phyloP scores from a whole-genome alignment of 2,888 invertebrate species.

The Diarsia dahlii region DNA sequence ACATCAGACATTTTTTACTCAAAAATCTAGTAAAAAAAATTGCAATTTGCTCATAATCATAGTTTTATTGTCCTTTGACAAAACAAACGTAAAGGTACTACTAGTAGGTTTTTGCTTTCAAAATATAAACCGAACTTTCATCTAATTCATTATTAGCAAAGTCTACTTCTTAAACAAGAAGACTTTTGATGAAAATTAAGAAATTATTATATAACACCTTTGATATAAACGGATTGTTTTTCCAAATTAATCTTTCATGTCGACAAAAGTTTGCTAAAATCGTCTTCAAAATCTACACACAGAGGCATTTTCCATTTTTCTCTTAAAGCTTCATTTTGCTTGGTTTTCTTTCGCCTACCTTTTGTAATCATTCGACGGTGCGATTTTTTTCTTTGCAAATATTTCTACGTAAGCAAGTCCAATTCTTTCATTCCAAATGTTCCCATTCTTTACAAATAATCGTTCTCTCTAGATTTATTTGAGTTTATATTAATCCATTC shows the following conservation, averaged over 20 bases:
- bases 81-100: neutral
- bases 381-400: conserved; percentile 26
- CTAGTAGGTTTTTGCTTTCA: neutral
- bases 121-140: neutral
- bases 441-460: conserved; percentile 44
- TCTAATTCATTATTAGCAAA: conserved; percentile 3
- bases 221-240: conserved; percentile 32
- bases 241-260: conserved; percentile 29
- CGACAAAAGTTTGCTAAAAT: conserved; percentile 36
- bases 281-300: conserved; percentile 27
- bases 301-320: conserved; percentile 26
- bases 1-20: no score
- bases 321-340: conserved; percentile 2
- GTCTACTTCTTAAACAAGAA: conserved; percentile 1
- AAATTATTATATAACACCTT: conserved; percentile 15
- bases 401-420: conserved; percentile 33
- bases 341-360: conserved; percentile 13
- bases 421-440: conserved; percentile 21
- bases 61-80: no score
- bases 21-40: no score
- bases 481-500: conserved; percentile 53
- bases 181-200: neutral
- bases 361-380: conserved; percentile 24
- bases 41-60: no score
- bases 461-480: conserved; percentile 38